These are phyloP conservation scores for Lamellibrachia satsuma DNA, from an alignment of 2,888 invertebrate genomes.

Conservation along the genomic window DNA sequence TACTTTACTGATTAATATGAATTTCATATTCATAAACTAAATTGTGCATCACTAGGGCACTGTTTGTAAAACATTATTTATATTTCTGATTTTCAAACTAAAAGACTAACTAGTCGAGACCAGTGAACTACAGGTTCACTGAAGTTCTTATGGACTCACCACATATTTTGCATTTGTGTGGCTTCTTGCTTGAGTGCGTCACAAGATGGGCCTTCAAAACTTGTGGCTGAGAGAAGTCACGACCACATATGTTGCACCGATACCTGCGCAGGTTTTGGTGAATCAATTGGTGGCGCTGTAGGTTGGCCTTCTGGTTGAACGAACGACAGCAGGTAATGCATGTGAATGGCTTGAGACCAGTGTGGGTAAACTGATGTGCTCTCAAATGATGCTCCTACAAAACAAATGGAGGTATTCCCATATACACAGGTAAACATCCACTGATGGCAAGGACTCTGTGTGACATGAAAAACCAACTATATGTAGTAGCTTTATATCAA, in stretches of 20 bases:
- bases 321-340: constrained; percentile 61
- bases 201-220: constrained; percentile 66
- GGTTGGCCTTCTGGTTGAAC: constrained; percentile 66
- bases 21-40: too few relatives aligned
- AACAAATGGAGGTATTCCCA: background rate
- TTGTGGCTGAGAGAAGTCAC: constrained; percentile 65
- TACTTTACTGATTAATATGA: too few relatives aligned
- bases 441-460: background rate
- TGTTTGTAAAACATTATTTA: too few relatives aligned
- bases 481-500: too few relatives aligned
- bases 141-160: constrained; percentile 47
- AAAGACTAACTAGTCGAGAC: too few relatives aligned
- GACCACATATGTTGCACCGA: constrained; percentile 63
- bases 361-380: constrained; percentile 65
- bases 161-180: constrained; percentile 64
- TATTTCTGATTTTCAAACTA: too few relatives aligned
- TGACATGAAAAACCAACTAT: background rate
- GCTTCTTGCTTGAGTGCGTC: constrained; percentile 65
- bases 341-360: constrained; percentile 61
- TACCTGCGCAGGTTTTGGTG: constrained; percentile 61
- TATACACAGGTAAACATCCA: background rate
- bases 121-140: too few relatives aligned
- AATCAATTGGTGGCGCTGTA: constrained; percentile 64
- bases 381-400: constrained; percentile 64
- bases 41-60: too few relatives aligned